Base-by-base conservation (phyloP, 1,140 invertebrate species). In the Temnothorax longispinosus region DNA sequence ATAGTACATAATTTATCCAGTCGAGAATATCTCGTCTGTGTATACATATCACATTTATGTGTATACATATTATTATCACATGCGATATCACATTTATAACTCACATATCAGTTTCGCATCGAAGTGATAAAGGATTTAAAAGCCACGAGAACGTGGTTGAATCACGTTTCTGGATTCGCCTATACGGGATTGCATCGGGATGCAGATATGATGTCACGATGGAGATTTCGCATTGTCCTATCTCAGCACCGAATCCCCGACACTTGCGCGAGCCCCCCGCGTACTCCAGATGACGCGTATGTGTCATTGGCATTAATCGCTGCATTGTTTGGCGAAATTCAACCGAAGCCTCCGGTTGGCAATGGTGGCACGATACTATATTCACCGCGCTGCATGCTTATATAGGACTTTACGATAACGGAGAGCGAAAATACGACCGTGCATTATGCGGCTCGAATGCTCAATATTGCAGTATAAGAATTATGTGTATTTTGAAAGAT, bases 221-320 rank as follows among this genome's bases (percentile, higher is more conserved):
- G 74, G 90, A 91, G 76, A 91, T 84, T 82, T 85, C 72, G 85
- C 62, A 88, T 86, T 91, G 90, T 89, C 64, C 81, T 27, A 60
- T 64, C 41, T 69, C 60, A 64, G 76, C 58, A 62, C 54, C 52
- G 76, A 85, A 86, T 47, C 54, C 54, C 56, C 71, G 85, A 54
- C 76, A 85, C 67, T 69, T 85, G 77, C 50, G 62, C 32, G 6
- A 62, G 50, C 47, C 15, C n/a, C 44, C 13, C 86, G 86, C 84
- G 89, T 78, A 85, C 81, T 90, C 86, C 81, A 87, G 81, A 65
- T 91, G 90, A 90, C 88, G 69, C 71, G 87, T 80, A 62, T 86
- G 87, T 91, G 88, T 91, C 89, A 90, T 91, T 64, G 89, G 85
- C 90, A 91, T 91, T 92, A 91, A 91, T 76, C 65, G 75, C 56